Conservation (phyloP, 2,888 invertebrate species). For the Panzeria rudis region DNA sequence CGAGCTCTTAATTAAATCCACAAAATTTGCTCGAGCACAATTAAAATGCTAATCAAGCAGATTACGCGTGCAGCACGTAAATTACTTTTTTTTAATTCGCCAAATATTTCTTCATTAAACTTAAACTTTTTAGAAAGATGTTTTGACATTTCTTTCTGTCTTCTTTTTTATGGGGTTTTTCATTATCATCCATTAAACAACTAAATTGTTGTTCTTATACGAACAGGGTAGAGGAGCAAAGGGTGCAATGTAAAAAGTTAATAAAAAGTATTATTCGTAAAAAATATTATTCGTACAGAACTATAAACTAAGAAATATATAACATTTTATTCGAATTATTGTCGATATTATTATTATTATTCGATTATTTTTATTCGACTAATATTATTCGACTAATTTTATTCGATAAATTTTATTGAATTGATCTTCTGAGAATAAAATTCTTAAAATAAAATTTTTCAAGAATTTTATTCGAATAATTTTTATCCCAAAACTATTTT, state of each 20-base stretch:
- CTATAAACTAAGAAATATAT: too few relatives aligned
- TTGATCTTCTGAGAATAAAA: too few relatives aligned
- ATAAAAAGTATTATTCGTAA: too few relatives aligned
- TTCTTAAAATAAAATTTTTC: too few relatives aligned
- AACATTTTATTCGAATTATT: too few relatives aligned
- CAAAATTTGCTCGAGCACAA: constrained; percentile 62
- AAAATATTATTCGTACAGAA: too few relatives aligned
- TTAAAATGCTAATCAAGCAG: constrained; percentile 74
- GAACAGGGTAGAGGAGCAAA: not conserved
- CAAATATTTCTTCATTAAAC: constrained; percentile 30
- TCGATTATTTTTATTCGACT: too few relatives aligned
- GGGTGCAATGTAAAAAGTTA: not conserved
- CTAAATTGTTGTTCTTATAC: not conserved
- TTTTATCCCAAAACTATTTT: too few relatives aligned
- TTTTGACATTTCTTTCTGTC: not conserved
- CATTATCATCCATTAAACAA: constrained; percentile 46
- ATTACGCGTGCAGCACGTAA: constrained; percentile 73
- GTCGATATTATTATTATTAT: too few relatives aligned
- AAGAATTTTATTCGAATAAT: too few relatives aligned
- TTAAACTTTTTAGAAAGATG: constrained; percentile 12
- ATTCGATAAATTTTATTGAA: too few relatives aligned
- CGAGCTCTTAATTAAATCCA: constrained; percentile 49
- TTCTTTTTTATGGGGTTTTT: constrained; percentile 23
- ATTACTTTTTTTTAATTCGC: constrained; percentile 58
- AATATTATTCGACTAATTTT: too few relatives aligned